Evolutionary conservation across 2,797 vertebrate genomes (phyloP), one percentile per base, ranked within the genome.

Genomic region (Artibeus lituratus): DNA sequence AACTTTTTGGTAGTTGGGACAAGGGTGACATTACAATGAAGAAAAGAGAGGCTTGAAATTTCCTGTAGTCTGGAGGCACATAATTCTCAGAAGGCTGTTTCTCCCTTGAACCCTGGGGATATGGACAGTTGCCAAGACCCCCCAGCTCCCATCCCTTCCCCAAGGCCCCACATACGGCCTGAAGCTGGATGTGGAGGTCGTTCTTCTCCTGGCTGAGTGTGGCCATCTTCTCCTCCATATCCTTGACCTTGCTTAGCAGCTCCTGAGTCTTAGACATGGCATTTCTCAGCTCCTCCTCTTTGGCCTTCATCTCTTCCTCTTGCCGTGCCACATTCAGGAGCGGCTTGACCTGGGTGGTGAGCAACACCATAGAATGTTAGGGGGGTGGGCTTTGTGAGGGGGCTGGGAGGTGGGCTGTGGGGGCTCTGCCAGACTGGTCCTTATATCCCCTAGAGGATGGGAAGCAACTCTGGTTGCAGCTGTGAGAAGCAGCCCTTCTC

Each of bases 121-220:
- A 32, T n/a, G 35, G 53, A 26, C n/a, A 44, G 49, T n/a, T 90
- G 51, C 29, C 37, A 87, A 32, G 10, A 6, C 19, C 39, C 39
- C 26, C 76, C 37, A 55, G 24, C 32, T 49, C 10, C 65, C 1
- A 1, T 18, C 9, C 87, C 22, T 26, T 35, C n/a, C 24, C 10
- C 0, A 3, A 42, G 32, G 42, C 24, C 88, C 72, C 59, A 32
- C 32, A 0, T 97, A 98, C 98, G 51, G 98, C 98, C 97, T 98
- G 98, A 84, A 98, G 65, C 18, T 98, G 97, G 86, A 98, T 97
- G 42, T 94, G 73, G 18, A 99, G 97, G 97, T 98, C 98, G 2
- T 98, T 98, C 94, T 99, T 99, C 97, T 99, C 98, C 97, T 99
- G 98, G 21, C 98, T 98, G n/a, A 99, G 96, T 7, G 97, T 98